phyloP scores from a whole-genome alignment of 2,113 vertebrate genomes.

The Hemibagrus wyckioides region DNA sequence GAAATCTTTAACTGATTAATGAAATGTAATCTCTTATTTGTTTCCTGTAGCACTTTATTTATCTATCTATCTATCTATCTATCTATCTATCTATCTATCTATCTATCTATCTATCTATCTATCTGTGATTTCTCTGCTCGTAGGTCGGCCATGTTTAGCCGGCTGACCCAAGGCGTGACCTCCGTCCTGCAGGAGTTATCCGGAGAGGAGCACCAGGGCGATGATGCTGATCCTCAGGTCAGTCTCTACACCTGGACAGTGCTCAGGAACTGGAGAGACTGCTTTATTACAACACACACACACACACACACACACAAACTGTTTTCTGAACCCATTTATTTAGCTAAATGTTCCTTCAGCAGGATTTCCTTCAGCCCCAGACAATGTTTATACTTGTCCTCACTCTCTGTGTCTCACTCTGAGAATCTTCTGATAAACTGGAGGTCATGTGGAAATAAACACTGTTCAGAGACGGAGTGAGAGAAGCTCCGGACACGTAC shows the following conservation, averaged over 20 bases:
- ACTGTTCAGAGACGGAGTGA: background rate
- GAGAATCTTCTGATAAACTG: background rate
- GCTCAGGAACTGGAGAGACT: background rate
- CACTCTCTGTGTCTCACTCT: background rate
- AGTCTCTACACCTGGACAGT: conserved; percentile 18
- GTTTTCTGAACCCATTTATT: background rate
- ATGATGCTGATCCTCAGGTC: conserved; percentile 67
- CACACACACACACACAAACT: background rate
- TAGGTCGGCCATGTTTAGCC: conserved; percentile 86
- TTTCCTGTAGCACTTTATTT: background rate
- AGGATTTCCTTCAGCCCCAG: background rate
- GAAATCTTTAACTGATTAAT: too few relatives aligned
- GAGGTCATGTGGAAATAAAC: background rate
- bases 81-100: too few relatives aligned
- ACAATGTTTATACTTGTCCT: background rate
- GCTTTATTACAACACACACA: background rate
- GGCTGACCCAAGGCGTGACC: conserved; percentile 77
- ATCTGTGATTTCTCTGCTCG: conserved; percentile 25
- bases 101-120: too few relatives aligned
- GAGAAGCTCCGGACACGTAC: background rate
- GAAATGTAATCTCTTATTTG: background rate
- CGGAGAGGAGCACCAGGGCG: conserved; percentile 74
- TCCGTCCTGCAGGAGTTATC: conserved; percentile 89
- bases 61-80: too few relatives aligned
- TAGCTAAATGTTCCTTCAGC: background rate